A percentile compares a stretch with the other conserved stretches of the same genome.
Conservation (phyloP, 2,113 vertebrate genomes). For the Mionectes macconnelli region DNA sequence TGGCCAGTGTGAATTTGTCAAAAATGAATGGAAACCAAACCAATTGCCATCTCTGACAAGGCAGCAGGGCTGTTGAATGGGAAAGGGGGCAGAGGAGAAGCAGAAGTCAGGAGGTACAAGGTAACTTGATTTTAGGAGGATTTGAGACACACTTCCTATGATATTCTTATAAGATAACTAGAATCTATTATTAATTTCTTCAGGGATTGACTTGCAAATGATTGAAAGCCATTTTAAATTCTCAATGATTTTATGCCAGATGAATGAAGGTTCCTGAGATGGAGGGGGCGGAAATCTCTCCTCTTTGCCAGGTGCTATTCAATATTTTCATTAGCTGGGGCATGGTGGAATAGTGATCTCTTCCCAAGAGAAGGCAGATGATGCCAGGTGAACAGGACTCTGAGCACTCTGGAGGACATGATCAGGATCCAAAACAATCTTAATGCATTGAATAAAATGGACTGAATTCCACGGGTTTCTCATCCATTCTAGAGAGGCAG, state of each 20-base stretch:
- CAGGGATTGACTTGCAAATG: background rate
- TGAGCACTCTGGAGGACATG: background rate
- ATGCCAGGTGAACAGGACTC: fast-evolving
- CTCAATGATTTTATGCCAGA: background rate
- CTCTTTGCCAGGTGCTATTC: background rate
- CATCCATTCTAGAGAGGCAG: background rate
- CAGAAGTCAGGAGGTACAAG: background rate
- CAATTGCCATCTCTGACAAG: background rate
- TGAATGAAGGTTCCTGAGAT: background rate
- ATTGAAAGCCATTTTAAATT: background rate
- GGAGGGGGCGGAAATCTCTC: background rate
- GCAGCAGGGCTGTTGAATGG: background rate
- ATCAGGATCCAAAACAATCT: background rate
- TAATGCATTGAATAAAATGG: background rate
- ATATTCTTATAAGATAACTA: background rate
- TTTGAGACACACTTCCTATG: background rate
- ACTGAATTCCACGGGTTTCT: background rate
- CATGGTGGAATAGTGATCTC: background rate
- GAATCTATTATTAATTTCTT: background rate
- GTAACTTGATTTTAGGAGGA: background rate
- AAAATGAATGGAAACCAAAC: background rate
- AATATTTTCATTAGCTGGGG: background rate
- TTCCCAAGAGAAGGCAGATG: background rate
- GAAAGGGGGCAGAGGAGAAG: background rate
- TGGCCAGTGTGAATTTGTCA: background rate